Percentiles rank a stretch among this genome's conserved stretches.
phyloP scores from a whole-genome alignment of 2,113 vertebrate genomes.

The Nothoprocta pentlandii region DNA sequence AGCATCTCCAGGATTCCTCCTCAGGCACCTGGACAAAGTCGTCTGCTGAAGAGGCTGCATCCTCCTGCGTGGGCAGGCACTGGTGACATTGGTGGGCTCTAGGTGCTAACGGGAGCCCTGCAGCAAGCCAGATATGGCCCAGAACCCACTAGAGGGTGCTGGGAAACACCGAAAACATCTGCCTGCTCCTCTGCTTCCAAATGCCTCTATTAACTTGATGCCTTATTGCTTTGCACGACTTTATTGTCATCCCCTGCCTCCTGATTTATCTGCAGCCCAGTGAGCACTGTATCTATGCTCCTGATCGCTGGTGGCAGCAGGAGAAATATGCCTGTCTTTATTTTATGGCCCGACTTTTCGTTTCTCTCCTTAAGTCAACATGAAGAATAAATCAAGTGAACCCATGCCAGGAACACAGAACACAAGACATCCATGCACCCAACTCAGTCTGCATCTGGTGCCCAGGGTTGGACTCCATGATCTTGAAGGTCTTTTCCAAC shows the following conservation, averaged over 20 bases:
- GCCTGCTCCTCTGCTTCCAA: not conserved
- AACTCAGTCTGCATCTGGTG: not conserved
- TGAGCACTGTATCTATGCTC: not conserved
- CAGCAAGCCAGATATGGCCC: fast-evolving
- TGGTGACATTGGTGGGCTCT: not conserved
- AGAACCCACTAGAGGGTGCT: constrained; percentile 53
- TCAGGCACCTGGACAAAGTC: not conserved
- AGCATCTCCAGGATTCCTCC: fast-evolving
- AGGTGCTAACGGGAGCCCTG: not conserved
- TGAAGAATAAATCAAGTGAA: fast-evolving
- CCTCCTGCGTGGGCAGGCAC: fast-evolving
- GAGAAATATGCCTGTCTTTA: not conserved
- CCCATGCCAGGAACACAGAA: fast-evolving
- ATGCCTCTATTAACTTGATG: not conserved
- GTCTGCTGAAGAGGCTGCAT: fast-evolving
- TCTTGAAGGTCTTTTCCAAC: too few species aligned
- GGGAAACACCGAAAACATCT: not conserved
- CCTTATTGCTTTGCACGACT: not conserved
- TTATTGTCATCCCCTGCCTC: not conserved
- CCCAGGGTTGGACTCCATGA: too few species aligned
- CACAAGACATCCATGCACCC: not conserved
- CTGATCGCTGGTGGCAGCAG: not conserved
- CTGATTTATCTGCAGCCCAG: not conserved
- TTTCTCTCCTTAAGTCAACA: not conserved
- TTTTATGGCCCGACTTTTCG: not conserved